A percentile compares a stretch with the other conserved stretches of the same genome.
Evolutionary conservation across 2,113 vertebrate species (phyloP).

Genomic region (Oxyruncus cristatus): DNA sequence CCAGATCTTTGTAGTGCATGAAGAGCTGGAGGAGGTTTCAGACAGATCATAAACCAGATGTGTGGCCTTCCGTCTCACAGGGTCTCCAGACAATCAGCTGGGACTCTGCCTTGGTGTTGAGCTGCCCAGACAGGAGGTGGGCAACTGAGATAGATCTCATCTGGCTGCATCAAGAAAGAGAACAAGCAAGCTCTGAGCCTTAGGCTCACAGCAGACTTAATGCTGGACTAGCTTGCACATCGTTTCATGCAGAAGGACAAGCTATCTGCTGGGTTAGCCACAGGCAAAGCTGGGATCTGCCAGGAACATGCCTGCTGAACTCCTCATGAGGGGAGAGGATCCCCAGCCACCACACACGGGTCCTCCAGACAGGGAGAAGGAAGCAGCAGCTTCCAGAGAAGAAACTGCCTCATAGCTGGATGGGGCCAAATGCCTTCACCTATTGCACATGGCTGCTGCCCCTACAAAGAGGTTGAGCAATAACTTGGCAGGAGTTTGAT

Average conservation of each 20-base stretch:
- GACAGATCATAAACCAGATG: neutral
- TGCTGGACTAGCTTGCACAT: neutral
- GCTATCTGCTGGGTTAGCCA: neutral
- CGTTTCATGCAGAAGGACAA: neutral
- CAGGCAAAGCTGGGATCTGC: neutral
- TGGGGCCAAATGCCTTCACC: neutral
- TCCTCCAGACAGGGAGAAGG: neutral
- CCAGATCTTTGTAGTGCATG: neutral
- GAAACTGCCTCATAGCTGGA: neutral
- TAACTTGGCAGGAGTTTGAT: neutral
- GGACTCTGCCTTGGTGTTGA: neutral
- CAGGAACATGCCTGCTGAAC: neutral
- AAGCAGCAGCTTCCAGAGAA: neutral
- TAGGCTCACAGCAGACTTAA: neutral
- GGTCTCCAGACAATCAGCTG: neutral
- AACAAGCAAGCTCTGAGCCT: neutral
- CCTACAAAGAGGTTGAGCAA: neutral
- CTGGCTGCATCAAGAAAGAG: neutral
- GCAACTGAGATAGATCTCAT: neutral
- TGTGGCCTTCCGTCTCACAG: neutral
- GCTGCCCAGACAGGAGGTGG: neutral
- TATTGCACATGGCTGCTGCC: neutral
- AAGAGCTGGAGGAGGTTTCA: neutral
- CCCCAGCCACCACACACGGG: rapidly evolving
- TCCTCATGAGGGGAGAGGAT: neutral